Evolutionary conservation across 2,888 invertebrate species (phyloP).

Genomic region (Halocaridina rubra): DNA sequence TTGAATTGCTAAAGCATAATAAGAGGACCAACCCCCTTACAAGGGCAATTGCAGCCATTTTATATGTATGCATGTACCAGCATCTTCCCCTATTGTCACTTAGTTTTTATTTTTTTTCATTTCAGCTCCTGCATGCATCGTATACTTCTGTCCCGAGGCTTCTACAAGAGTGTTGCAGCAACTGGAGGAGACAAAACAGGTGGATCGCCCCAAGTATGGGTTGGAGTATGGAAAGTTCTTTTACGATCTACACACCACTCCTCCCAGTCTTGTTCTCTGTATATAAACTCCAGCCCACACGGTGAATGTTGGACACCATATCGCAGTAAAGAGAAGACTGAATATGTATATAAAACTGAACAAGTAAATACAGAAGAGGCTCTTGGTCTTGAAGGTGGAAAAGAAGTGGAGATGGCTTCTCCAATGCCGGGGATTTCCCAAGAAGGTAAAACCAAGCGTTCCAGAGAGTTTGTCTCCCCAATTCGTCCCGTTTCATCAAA

Average conservation of each 20-base stretch:
- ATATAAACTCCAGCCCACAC: not conserved
- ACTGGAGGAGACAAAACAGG: not conserved
- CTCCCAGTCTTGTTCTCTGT: no score
- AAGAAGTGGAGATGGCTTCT: not conserved
- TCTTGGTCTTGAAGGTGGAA: not conserved
- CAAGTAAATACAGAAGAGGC: not conserved
- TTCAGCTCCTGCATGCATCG: conserved; percentile 38
- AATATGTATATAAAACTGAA: no score
- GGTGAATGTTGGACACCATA: not conserved
- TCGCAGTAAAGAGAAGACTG: no score
- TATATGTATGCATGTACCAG: no score
- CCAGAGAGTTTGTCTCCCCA: not conserved
- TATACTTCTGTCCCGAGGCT: conserved; percentile 15
- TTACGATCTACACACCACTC: no score
- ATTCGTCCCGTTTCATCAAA: not conserved
- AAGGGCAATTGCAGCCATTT: no score
- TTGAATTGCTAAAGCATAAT: no score
- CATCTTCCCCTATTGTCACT: no score
- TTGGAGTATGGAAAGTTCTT: not conserved
- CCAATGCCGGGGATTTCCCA: not conserved
- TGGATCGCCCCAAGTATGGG: not conserved
- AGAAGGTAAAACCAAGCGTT: not conserved
- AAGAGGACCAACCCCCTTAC: no score
- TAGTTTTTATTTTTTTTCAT: not conserved
- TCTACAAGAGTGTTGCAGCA: conserved; percentile 2